These are phyloP conservation scores for Apodemus speciosus DNA, from an alignment of 2,113 vertebrate genomes.

Conservation along the genomic window DNA sequence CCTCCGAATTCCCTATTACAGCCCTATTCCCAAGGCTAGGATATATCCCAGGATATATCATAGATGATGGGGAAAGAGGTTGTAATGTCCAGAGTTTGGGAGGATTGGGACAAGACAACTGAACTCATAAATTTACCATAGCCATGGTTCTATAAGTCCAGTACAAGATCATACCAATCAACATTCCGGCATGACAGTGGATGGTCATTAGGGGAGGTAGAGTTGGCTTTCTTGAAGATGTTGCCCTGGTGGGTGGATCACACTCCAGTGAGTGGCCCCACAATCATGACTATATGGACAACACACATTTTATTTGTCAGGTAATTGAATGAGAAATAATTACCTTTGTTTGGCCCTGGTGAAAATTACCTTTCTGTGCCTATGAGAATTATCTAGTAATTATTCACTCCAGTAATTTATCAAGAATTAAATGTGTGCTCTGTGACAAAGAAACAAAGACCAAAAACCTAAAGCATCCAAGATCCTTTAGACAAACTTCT, in stretches of 20 bases:
- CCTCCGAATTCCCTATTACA: background rate
- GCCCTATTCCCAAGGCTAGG: background rate
- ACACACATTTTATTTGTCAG: background rate
- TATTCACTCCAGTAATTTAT: background rate
- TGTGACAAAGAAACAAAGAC: slow-evolving; percentile 36
- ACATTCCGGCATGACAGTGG: background rate
- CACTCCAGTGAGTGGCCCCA: background rate
- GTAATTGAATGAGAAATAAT: background rate
- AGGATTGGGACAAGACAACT: background rate
- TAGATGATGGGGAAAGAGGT: background rate
- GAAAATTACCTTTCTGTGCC: background rate
- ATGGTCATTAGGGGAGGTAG: background rate
- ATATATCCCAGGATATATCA: too few species aligned
- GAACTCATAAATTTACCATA: background rate
- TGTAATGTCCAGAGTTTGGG: background rate
- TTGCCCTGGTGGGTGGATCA: background rate
- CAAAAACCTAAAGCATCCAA: background rate
- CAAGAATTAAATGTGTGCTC: background rate
- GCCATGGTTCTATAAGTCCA: background rate
- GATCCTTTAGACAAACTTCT: background rate
- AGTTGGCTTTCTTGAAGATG: background rate
- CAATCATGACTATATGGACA: background rate
- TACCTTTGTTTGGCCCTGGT: background rate
- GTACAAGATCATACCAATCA: background rate
- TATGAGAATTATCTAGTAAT: slow-evolving; percentile 1